Evolutionary conservation across 2,113 vertebrate species (phyloP).

Genomic region (Triplophysa rosa): DNA sequence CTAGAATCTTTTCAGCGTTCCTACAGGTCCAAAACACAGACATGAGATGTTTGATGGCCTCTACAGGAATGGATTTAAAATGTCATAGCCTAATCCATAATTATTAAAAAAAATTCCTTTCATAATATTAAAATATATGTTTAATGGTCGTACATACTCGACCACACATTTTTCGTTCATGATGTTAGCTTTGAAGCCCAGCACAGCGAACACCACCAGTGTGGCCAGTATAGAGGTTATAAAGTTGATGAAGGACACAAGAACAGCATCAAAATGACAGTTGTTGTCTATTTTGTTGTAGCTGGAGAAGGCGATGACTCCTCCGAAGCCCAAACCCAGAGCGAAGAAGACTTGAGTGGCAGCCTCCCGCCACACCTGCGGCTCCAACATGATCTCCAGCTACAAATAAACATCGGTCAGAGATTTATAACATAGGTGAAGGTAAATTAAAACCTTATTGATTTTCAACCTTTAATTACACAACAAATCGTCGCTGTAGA

Average conservation of each 20-base stretch:
- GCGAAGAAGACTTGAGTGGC: slow-evolving; percentile 98
- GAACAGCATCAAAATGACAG: slow-evolving; percentile 94
- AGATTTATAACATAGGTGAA: no score
- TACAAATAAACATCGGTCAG: slow-evolving; percentile 52
- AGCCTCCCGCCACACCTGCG: slow-evolving; percentile 96
- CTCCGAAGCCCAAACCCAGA: slow-evolving; percentile 92
- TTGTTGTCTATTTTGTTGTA: slow-evolving; percentile 99
- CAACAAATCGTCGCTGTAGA: neutral
- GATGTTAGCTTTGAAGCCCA: slow-evolving; percentile 98
- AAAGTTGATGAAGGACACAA: slow-evolving; percentile 97
- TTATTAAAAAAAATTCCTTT: slow-evolving; percentile 1
- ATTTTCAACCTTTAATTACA: neutral
- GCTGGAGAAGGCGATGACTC: slow-evolving; percentile 98
- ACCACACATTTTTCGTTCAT: slow-evolving; percentile 99
- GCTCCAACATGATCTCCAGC: slow-evolving; percentile 98
- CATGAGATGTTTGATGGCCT: neutral
- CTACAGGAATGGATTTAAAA: neutral
- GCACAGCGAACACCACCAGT: slow-evolving; percentile 94
- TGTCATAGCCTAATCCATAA: neutral
- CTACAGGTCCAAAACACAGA: slow-evolving; percentile 63
- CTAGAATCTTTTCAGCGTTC: slow-evolving; percentile 94
- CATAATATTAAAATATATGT: neutral
- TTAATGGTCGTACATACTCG: slow-evolving; percentile 80
- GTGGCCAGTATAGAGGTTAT: slow-evolving; percentile 95
- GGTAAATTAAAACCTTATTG: no score